Evolutionary conservation across 2,797 vertebrate species (phyloP), one percentile per base, ranked within the genome.

Genomic region (Paratrypauchen microcephalus): DNA sequence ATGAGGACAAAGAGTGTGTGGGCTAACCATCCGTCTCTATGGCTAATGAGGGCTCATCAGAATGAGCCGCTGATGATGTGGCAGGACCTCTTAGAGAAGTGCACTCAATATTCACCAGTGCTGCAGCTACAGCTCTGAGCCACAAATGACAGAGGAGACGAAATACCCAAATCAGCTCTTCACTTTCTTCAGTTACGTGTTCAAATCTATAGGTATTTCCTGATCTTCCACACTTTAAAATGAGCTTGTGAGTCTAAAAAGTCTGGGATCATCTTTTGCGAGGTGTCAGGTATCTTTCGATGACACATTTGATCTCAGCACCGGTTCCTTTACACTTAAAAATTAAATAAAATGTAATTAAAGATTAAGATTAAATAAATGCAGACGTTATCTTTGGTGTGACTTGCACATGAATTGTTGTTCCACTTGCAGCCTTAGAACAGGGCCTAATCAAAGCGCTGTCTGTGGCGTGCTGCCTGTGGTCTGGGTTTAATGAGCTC

Each of bases 1-100:
- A 75, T 77, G 68, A 83, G 84, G 87, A 89, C 87, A 87, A 85
- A 86, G 80, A 85, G 80, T 23, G 71, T 73, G 72, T 68, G 81
- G 69, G 69, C 30, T 83, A 88, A 88, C 64, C 84, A 88, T 83
- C 83, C 28, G 77, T 84, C 81, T 74, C 69, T 83, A 69, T 58
- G 81, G 52, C 82, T 87, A 87, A 88, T 83, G 81, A 88, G 79
- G 77, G 75, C 68, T 75, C 72, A 80, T 84, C 78, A 86, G 85
- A 88, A 89, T 83, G 85, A 87, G 80, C 72, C 79, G 81, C 77
- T 85, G 86, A 90, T 84, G 80, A 85, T 84, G 84, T 87, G 86
- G 84, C 83, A 85, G 84, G 83, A 85, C 82, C 32, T 61, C 28
- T 32, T 79, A 47, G 60, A 81, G 74, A 74, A 71, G 70, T 9